Evolutionary conservation across 1,140 invertebrate genomes (phyloP).

Genomic region (Oppia nitens): DNA sequence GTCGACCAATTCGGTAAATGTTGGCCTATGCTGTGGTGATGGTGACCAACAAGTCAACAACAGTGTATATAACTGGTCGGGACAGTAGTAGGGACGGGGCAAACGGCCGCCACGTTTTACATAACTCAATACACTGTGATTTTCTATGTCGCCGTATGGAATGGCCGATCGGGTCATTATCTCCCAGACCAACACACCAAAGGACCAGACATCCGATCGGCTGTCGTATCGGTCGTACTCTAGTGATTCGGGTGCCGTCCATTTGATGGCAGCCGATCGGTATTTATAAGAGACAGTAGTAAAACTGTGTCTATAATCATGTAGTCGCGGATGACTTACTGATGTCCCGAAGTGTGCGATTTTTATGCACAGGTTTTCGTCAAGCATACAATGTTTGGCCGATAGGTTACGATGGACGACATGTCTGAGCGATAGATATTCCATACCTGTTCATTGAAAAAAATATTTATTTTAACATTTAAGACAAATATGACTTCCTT

Average conservation of each 20-base stretch:
- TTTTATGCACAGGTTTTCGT: constrained; percentile 63
- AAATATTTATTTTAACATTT: too few species aligned
- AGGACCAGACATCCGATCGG: too few species aligned
- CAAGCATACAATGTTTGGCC: constrained; percentile 57
- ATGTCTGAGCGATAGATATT: constrained; percentile 62
- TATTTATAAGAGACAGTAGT: constrained; percentile 97
- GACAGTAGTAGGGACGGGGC: constrained; percentile 25
- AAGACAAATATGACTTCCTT: too few species aligned
- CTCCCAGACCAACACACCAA: too few species aligned
- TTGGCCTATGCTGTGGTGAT: constrained; percentile 19
- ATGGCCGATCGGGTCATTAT: too few species aligned
- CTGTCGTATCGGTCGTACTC: constrained; percentile 25
- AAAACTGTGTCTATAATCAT: constrained; percentile 74
- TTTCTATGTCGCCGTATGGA: constrained; percentile 25
- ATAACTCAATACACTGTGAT: constrained; percentile 26
- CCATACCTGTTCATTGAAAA: constrained; percentile 52
- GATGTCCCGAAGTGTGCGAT: constrained; percentile 58
- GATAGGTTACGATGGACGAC: constrained; percentile 62
- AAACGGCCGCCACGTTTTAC: constrained; percentile 23
- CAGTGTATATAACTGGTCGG: constrained; percentile 27
- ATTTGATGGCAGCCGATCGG: constrained; percentile 66
- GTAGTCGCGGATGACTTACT: constrained; percentile 22
- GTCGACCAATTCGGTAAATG: constrained; percentile 23
- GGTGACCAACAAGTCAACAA: constrained; percentile 33
- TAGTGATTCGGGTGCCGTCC: constrained; percentile 31